Evolutionary conservation across 2,797 vertebrate species (phyloP), one percentile per base, ranked within the genome.

Genomic region (Cephalopachus bancanus): DNA sequence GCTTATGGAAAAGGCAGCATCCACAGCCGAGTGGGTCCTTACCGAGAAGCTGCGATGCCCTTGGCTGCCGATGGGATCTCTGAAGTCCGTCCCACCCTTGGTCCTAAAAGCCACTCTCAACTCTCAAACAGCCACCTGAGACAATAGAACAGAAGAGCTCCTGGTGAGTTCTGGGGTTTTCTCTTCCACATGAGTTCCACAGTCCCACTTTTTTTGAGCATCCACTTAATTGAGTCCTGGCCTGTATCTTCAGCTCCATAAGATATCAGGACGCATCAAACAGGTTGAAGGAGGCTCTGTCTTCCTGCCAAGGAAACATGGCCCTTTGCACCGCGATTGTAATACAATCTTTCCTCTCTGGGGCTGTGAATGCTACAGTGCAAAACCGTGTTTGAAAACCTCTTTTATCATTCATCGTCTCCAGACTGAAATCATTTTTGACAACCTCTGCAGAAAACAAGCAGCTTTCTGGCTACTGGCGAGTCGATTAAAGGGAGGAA

Each of bases 401-500:
- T 99, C 98, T 99, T 99, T 99, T 99, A 99, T 99, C 99, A 99
- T 99, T 99, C 98, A 98, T 98, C 98, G 98, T 99, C 98, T 99
- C 98, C 98, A 98, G 98, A 99, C 98, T 98, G 98, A 99, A 99
- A 99, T 99, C 98, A 98, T 98, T 98, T 99, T 99, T 99, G 99
- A 99, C 98, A 99, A 99, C 99, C 99, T 99, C 98, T 98, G 98
- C 98, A 99, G 98, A 99, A 99, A 99, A 99, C 98, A 99, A 99
- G 98, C 98, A 99, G 98, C 98, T 99, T 99, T 98, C 98, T 99
- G 98, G 98, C 99, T 99, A 99, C 98, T 98, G 99, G 99, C 98
- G 98, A 98, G 98, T 98, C 99, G 98, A 99, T 99, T 99, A 99
- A 99, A 99, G 98, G 98, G 98, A 98, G 99, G 99, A 99, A 99